A percentile compares a stretch with the other conserved stretches of the same genome.
Conservation (phyloP, 2,113 vertebrate genomes). For the Fukomys damarensis region DNA sequence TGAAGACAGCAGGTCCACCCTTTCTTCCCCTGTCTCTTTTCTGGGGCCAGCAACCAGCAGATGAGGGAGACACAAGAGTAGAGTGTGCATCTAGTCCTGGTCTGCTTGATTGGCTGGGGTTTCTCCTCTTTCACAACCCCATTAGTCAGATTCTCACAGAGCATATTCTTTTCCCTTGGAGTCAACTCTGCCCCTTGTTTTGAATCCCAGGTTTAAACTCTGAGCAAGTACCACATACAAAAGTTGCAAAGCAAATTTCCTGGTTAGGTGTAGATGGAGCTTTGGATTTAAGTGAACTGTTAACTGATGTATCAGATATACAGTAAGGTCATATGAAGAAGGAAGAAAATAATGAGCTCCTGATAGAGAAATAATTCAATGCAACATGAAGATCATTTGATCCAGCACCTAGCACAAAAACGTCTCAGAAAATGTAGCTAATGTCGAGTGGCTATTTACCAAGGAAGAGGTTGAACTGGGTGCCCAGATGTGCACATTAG, state of each 20-base stretch:
- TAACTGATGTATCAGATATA: not conserved
- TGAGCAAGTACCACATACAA: not conserved
- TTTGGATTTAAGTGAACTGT: not conserved
- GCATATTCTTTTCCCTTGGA: not conserved
- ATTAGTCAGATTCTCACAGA: not conserved
- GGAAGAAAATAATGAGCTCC: not conserved
- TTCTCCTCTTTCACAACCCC: not conserved
- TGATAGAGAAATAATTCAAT: not conserved
- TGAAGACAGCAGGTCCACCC: not conserved
- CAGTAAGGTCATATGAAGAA: slow-evolving; percentile 4
- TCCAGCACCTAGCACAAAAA: not conserved
- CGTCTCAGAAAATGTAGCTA: not conserved
- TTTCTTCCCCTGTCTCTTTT: not conserved
- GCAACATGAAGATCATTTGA: not conserved
- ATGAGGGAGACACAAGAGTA: not conserved
- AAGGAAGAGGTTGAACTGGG: not conserved
- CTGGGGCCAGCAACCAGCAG: not conserved
- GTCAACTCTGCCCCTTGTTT: not conserved
- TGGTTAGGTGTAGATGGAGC: not conserved
- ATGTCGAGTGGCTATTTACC: not conserved
- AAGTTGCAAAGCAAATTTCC: not conserved
- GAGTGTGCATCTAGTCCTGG: accelerated
- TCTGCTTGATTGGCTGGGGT: not conserved
- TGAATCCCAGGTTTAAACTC: not conserved
- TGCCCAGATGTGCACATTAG: not conserved